These are phyloP conservation scores for Gymnosoma rotundatum DNA, from an alignment of 2,888 invertebrate genomes.

Conservation along the genomic window DNA sequence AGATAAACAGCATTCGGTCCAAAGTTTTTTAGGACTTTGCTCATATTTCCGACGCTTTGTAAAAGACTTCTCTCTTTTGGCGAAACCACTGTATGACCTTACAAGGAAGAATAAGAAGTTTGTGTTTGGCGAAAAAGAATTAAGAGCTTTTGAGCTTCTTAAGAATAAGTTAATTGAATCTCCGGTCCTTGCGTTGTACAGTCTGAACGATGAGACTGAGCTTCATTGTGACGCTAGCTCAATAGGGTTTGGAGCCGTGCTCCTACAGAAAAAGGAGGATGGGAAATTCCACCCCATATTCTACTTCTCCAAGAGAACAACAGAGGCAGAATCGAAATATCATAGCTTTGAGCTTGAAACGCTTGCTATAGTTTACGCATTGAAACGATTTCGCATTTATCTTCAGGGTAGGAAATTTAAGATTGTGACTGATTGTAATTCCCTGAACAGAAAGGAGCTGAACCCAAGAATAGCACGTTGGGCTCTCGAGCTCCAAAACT, in stretches of 20 bases:
- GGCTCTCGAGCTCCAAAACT: neutral
- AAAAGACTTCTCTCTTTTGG: slow-evolving; percentile 44
- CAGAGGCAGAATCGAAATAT: neutral
- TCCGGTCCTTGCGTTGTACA: neutral
- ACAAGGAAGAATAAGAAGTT: neutral
- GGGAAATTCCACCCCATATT: too few species aligned
- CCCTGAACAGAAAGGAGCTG: neutral
- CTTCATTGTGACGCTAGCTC: too few species aligned
- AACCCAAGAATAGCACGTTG: neutral
- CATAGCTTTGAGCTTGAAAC: neutral
- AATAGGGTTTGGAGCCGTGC: too few species aligned
- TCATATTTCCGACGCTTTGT: slow-evolving; percentile 63
- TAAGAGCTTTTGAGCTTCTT: neutral
- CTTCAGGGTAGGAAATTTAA: neutral
- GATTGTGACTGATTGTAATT: neutral
- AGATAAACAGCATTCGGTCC: slow-evolving; percentile 29
- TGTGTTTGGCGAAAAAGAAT: neutral
- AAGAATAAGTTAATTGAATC: neutral
- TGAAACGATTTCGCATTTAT: neutral
- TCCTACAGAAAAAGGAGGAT: too few species aligned
- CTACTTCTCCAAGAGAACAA: neutral
- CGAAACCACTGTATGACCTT: slow-evolving; percentile 1
- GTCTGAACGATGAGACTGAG: neutral
- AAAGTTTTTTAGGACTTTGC: slow-evolving; percentile 62
- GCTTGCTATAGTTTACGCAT: neutral